Evolutionary conservation across 2,113 vertebrate species (phyloP).

Genomic region (Indri indri): DNA sequence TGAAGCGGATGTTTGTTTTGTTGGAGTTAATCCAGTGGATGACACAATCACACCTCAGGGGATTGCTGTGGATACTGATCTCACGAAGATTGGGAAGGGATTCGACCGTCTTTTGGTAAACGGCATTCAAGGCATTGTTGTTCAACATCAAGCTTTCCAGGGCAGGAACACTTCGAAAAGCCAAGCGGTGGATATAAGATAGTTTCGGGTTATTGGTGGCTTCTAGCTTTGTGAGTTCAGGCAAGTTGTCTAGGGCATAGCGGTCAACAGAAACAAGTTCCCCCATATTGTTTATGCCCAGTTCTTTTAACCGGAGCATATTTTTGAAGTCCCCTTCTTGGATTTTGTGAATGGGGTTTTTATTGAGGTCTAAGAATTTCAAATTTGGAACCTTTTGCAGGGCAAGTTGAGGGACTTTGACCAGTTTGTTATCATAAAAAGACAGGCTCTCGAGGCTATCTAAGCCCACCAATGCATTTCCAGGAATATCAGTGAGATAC

Average conservation of each 20-base stretch:
- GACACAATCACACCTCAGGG: conserved; percentile 95
- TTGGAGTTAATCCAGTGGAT: conserved; percentile 97
- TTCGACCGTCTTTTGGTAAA: conserved; percentile 94
- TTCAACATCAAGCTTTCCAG: conserved; percentile 98
- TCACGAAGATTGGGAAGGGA: conserved; percentile 95
- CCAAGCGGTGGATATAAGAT: conserved; percentile 92
- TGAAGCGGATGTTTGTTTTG: conserved; percentile 95
- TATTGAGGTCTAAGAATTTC: conserved; percentile 98
- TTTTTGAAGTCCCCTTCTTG: conserved; percentile 97
- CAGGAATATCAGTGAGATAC: conserved; percentile 96
- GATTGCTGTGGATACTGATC: conserved; percentile 98
- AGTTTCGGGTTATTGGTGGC: conserved; percentile 98
- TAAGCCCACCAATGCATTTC: conserved; percentile 96
- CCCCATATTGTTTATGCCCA: conserved; percentile 97
- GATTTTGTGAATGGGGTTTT: conserved; percentile 97
- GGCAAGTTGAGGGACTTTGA: conserved; percentile 93
- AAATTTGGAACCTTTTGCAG: conserved; percentile 96
- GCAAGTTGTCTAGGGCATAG: conserved; percentile 95
- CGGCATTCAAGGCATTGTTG: conserved; percentile 95
- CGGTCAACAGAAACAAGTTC: conserved; percentile 95
- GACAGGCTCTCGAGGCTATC: conserved; percentile 98
- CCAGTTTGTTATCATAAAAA: conserved; percentile 96
- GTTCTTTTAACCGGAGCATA: conserved; percentile 95
- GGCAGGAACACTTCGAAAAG: conserved; percentile 95
- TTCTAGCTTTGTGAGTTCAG: conserved; percentile 97